These are phyloP conservation scores for Prolemur simus DNA, from an alignment of 2,113 vertebrate genomes.

Conservation along the genomic window DNA sequence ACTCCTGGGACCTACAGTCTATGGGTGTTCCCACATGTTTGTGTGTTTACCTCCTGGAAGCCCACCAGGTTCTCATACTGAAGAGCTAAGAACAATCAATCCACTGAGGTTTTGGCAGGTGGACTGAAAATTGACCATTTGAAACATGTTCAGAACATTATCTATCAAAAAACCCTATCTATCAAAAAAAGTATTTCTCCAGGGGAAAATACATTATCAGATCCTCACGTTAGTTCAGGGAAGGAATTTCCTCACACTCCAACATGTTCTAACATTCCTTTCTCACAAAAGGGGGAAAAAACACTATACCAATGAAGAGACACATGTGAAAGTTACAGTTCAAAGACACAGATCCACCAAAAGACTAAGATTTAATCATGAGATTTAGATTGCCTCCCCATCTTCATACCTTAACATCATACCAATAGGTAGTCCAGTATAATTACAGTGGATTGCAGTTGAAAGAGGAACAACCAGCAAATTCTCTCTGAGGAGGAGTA, in stretches of 20 bases:
- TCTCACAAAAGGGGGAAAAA: neutral
- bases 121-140: neutral
- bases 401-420: too few relatives aligned
- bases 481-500: neutral
- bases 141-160: neutral
- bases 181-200: neutral
- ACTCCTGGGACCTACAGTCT: neutral
- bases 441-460: neutral
- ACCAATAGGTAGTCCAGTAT: neutral
- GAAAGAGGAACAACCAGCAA: neutral
- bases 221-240: neutral
- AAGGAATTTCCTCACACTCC: neutral
- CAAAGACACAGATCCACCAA: neutral
- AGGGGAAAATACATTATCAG: neutral
- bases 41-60: neutral
- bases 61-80: accelerated
- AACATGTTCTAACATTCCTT: neutral
- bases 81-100: neutral
- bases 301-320: neutral
- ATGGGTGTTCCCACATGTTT: neutral
- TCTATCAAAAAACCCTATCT: neutral
- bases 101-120: neutral
- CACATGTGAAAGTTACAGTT: neutral
- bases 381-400: neutral
- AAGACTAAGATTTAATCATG: neutral